These are phyloP conservation scores for Spongia lamella DNA, from an alignment of 37 sponge, comb jelly and placozoan genomes.

Conservation along the genomic window DNA sequence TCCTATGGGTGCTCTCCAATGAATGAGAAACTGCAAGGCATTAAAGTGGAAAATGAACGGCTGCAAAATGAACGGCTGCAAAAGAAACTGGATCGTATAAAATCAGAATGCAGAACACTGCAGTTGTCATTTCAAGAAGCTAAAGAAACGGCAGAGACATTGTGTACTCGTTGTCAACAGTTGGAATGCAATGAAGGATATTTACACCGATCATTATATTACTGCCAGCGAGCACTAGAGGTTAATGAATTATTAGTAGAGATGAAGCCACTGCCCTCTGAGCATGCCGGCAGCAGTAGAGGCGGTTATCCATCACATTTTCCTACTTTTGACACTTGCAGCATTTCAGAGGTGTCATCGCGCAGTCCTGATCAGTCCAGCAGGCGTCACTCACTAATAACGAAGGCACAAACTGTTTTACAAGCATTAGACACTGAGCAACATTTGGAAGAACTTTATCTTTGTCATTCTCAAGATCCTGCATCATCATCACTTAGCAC, in stretches of 20 bases:
- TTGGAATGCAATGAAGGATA: conserved; percentile 55
- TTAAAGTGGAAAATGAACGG: conserved; percentile 44
- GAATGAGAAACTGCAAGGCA: conserved; percentile 30
- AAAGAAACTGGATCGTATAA: conserved; percentile 45
- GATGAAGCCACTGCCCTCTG: neutral
- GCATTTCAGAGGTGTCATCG: too few relatives aligned
- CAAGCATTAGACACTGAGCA: conserved; percentile 6
- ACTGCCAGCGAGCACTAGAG: conserved; percentile 62
- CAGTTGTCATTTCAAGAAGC: conserved; percentile 47
- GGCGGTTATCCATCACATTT: conserved; percentile 4
- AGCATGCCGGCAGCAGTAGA: neutral
- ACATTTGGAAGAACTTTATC: conserved; percentile 4
- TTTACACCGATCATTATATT: conserved; percentile 34
- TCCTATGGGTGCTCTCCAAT: conserved; percentile 47
- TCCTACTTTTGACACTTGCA: neutral
- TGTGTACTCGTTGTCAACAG: conserved; percentile 44
- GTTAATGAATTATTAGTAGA: conserved; percentile 58
- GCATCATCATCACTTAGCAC: too few relatives aligned
- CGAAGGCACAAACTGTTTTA: conserved; percentile 1
- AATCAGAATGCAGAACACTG: conserved; percentile 34
- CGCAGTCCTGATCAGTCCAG: too few relatives aligned
- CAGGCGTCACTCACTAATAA: neutral
- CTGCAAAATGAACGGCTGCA: conserved; percentile 47
- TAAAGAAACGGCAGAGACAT: conserved; percentile 31
- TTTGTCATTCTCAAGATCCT: too few relatives aligned